These are phyloP conservation scores for Loris lydekkerianus DNA, from an alignment of 2,797 vertebrate species.

Conservation along the genomic window DNA sequence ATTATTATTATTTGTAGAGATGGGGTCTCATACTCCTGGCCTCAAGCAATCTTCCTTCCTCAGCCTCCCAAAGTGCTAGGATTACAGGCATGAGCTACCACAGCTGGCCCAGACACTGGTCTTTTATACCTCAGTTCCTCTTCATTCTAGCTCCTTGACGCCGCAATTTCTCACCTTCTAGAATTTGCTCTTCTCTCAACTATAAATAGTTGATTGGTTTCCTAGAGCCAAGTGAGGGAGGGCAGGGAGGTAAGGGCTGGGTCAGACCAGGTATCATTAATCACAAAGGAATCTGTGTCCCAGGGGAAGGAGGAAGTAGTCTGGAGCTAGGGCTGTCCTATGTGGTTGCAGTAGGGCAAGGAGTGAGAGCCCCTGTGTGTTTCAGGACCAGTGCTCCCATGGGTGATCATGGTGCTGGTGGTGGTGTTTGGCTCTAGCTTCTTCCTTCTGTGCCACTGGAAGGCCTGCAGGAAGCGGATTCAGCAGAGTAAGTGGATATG, in stretches of 20 bases:
- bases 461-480: constrained; percentile 82
- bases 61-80: background rate
- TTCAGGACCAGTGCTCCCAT: constrained; percentile 66
- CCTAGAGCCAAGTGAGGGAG: background rate
- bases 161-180: background rate
- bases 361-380: constrained; percentile 28
- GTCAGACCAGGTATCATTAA: background rate
- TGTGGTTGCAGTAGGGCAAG: fast-evolving
- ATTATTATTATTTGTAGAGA: background rate
- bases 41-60: background rate
- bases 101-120: background rate
- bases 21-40: background rate
- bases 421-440: background rate
- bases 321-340: background rate
- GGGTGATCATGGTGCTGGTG: constrained; percentile 66
- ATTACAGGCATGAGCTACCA: background rate
- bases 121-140: background rate
- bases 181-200: background rate
- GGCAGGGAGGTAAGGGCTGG: background rate
- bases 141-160: background rate
- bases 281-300: background rate
- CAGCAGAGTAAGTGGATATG: constrained; percentile 85
- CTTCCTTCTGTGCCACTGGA: constrained; percentile 83
- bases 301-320: background rate
- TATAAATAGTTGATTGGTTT: background rate